Base-by-base conservation (phyloP, 1,140 invertebrate species). In the Grapholita molesta region DNA sequence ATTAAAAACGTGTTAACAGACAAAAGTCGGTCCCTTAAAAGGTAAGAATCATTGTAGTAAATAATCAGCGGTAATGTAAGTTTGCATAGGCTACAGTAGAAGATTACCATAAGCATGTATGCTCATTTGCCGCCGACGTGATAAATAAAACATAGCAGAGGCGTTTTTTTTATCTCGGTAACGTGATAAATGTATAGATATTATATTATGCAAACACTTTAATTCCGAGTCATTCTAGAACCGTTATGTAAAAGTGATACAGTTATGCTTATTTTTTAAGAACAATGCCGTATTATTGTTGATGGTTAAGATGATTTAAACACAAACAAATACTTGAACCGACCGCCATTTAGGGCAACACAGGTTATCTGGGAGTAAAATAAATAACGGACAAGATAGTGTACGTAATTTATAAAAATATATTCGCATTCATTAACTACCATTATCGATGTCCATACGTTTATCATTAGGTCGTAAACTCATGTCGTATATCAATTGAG, bases 181-280 rank as follows among this genome's bases (percentile, higher is more conserved):
- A 42, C 12, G 12, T 42, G 12, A 15, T 42, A n/a, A 42, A 42
- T 5, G n/a, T n/a, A n/a, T n/a, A n/a, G n/a, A n/a, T n/a, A n/a
- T 6, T 15, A 42, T 6, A 4, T 42, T 42, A 18, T 15, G 38
- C n/a, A 42, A 42, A 42, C 38, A 42, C 15, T 42, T 42, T n/a
- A 18, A 42, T 42, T 42, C 15, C n/a, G n/a, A 5, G 12, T 1
- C n/a, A 42, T 7, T 18, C 38, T 42, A 42, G 38, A 42, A 42
- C 2, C 15, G 38, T 42, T 42, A 42, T 42, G 38, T 18, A 42
- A 42, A 42, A 42, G 15, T 35, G 32, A 35, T 35, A 35, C 33
- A 35, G 33, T 12, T 35, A 35, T 12, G 12, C 72, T 69, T 70
- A 66, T 74, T 78, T 72, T 71, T 12, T n/a, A n/a, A n/a, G 53